Evolutionary conservation across 2,113 vertebrate genomes (phyloP), one percentile per base, ranked within the genome.

Genomic region (Corythornis cristatus): DNA sequence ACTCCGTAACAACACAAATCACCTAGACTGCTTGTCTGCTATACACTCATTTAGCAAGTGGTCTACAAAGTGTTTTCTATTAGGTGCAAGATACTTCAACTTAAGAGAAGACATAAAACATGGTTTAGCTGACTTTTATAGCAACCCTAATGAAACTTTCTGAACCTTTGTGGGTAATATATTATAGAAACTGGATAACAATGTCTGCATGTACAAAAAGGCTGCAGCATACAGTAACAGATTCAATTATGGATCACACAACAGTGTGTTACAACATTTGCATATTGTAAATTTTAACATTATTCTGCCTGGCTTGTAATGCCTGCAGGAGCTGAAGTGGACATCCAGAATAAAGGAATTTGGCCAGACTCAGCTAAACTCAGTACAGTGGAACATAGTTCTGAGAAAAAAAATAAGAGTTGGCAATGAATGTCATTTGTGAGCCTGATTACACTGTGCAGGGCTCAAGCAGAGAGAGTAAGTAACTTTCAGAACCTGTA

Each of bases 61-160:
- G 46, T 67, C 77, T 89, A 82, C 73, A 83, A 93, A 90, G 46
- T 61, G 71, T 60, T 88, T 94, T 93, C 89, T 87, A 74, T 95
- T 95, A 88, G 37, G 58, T 85, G 19, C 74, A 85, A 93, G 64
- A 87, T 14, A n/a, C 12, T 83, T 73, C 86, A 93, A 25, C 60
- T 51, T 83, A 71, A 87, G n/a, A 71, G 73, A 86, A 90, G 40
- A 48, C 56, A 95, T 91, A 95, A 93, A 91, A 51, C 72, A 85
- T 50, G 19, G 37, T 79, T 88, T 91, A 92, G 74, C 35, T 92
- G 93, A 72, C 74, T 75, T 78, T 86, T 91, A 93, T 62, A 46
- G 87, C 48, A 81, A 76, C 8, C 21, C 33, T 90, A 84, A 95
- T 91, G 91, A 93, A 95, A 92, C 65, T 88, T 88, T 81, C 72